These are phyloP conservation scores for Neosilurus hyrtlii DNA, from an alignment of 2,797 vertebrate species.

Conservation along the genomic window DNA sequence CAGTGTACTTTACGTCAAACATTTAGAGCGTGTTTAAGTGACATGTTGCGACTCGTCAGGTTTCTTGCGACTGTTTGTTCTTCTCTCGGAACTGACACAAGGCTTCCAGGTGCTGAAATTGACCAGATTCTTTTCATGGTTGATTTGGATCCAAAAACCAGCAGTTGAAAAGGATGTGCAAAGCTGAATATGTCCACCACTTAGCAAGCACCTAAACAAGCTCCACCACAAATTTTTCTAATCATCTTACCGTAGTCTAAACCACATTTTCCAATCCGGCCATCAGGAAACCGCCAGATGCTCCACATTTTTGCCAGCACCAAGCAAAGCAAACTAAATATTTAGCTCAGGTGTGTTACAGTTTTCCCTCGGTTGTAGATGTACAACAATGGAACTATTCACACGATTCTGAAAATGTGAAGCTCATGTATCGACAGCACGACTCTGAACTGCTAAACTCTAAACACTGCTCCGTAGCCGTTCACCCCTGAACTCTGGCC, in stretches of 20 bases:
- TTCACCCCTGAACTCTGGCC: too few species aligned
- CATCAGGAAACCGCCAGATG: constrained; percentile 7
- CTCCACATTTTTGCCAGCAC: constrained; percentile 3
- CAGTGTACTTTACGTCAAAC: neutral
- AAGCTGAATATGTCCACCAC: constrained; percentile 20
- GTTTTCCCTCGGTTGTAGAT: too few species aligned
- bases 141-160: constrained; percentile 9
- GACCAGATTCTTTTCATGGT: constrained; percentile 13
- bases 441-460: too few species aligned
- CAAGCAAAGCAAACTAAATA: neutral
- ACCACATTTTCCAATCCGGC: constrained; percentile 25
- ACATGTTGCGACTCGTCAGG: constrained; percentile 1
- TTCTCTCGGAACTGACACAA: neutral
- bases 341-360: constrained; percentile 8
- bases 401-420: too few species aligned
- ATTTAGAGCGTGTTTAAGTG: constrained; percentile 27
- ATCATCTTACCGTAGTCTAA: constrained; percentile 30
- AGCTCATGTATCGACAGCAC: too few species aligned
- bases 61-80: neutral
- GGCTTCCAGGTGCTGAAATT: neutral
- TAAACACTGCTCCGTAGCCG: too few species aligned
- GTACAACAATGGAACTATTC: too few species aligned
- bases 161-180: neutral
- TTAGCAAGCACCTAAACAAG: constrained; percentile 12
- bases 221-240: constrained; percentile 35